A percentile compares a stretch with the other conserved stretches of the same genome.
phyloP scores from a whole-genome alignment of 2,888 invertebrate species.

The Ophioninae sp. region DNA sequence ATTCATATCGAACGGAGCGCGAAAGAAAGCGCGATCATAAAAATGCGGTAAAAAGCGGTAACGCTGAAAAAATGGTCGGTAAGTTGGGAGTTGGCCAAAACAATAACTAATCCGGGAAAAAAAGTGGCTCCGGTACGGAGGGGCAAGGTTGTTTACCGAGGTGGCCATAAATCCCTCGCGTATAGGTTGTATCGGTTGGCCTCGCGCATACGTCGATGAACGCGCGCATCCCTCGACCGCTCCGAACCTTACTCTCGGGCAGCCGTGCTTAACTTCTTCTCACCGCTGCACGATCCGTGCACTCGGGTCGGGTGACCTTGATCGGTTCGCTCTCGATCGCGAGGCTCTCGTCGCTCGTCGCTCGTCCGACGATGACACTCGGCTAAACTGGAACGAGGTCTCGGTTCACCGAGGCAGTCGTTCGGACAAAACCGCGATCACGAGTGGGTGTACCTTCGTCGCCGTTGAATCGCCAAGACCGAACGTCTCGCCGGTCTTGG shows the following conservation, averaged over 20 bases:
- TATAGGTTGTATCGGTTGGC: constrained; percentile 41
- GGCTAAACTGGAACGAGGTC: neutral
- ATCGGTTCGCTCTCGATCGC: neutral
- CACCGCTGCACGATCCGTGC: constrained; percentile 7
- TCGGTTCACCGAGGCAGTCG: neutral
- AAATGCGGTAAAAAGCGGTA: too few species aligned
- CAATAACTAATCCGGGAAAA: neutral
- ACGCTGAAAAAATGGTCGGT: neutral
- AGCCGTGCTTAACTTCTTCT: constrained; percentile 28
- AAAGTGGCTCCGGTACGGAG: neutral
- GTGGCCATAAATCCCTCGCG: neutral
- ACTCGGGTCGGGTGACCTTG: neutral
- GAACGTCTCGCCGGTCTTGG: neutral
- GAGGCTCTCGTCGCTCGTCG: neutral
- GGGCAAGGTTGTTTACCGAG: neutral
- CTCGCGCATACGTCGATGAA: constrained; percentile 63
- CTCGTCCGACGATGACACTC: neutral
- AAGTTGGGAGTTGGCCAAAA: neutral
- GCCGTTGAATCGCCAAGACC: neutral
- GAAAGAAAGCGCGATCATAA: too few species aligned
- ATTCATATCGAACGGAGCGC: neutral
- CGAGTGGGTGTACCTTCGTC: neutral
- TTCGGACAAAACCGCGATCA: neutral
- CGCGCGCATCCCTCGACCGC: constrained; percentile 57
- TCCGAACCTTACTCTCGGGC: constrained; percentile 15